phyloP scores from a whole-genome alignment of 2,113 vertebrate genomes.

The Meleagris gallopavo region DNA sequence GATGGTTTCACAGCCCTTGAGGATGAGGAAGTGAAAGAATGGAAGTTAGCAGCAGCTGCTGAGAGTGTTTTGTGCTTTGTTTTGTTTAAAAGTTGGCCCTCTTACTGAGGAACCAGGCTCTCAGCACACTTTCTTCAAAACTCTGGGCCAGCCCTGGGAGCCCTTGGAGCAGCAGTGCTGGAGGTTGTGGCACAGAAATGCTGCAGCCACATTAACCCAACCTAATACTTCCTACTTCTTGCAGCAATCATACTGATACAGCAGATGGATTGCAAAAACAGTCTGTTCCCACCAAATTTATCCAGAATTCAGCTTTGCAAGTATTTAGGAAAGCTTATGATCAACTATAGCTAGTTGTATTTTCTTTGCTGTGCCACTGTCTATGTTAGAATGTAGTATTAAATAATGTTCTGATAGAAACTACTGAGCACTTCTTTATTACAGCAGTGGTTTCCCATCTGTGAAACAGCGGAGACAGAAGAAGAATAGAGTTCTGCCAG shows the following conservation, averaged over 20 bases:
- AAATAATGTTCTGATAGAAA: background rate
- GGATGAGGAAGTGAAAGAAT: background rate
- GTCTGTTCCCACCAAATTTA: background rate
- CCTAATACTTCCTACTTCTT: background rate
- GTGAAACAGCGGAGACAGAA: background rate
- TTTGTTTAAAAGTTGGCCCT: background rate
- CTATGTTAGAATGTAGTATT: background rate
- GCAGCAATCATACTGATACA: background rate
- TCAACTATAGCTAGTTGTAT: background rate
- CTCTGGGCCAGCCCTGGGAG: background rate
- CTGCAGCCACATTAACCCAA: background rate
- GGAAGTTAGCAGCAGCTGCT: background rate
- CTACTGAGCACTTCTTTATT: background rate
- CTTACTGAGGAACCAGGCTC: background rate
- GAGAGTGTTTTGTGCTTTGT: background rate
- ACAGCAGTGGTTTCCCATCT: background rate
- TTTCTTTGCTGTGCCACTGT: background rate
- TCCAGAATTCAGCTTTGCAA: background rate
- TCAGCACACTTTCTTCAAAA: background rate
- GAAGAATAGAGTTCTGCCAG: background rate
- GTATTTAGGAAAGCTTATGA: background rate
- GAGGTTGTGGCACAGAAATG: background rate
- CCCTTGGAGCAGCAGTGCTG: background rate
- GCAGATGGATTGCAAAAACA: background rate
- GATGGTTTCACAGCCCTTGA: background rate